Base-by-base conservation (phyloP, 2,888 invertebrate genomes). In the Epinotia nisella region DNA sequence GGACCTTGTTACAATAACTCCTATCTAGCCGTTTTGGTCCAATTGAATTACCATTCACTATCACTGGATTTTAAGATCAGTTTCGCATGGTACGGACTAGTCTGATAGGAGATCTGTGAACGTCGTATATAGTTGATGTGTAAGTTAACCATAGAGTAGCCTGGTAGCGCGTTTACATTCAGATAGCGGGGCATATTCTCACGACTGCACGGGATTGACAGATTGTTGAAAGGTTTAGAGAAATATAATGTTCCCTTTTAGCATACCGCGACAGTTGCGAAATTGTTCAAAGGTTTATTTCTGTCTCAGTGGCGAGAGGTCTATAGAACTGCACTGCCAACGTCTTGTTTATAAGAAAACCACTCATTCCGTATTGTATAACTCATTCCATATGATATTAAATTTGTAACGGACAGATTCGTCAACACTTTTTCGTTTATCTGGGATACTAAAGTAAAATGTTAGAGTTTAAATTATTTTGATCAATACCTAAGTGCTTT, bases 131-230 rank as follows among this genome's bases (percentile, higher is more conserved):
- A 13, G 41, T 41, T 41, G 13, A 49, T 49, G 2, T 3, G 45
- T 45, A 49, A 49, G 49, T 49, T 49, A n/a, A n/a, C 41, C 2
- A 4, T 21, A 21, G 9, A 39, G 39, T 13, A 1, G 11, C 15
- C 15, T 24, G 21, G 65, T 39, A 19, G 53, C 53, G 17, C 3
- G 35, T 56, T 66, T 55, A 56, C 21, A 21, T 39, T 66, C 56
- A 64, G 64, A 66, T 66, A 66, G 19, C 13, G 9, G 41, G 21
- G 21, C 35, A 55, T 41, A 41, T 55, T 56, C 66, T 66, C 41
- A 66, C 55, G 66, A 56, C 41, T 41, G 15, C 19, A 11, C 13
- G 15, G 55, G 24, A 66, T 66, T 53, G 55, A 66, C 41, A 11
- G 17, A 19, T 58, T 29, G 58, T 58, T 56, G 49, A 51, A 24